Conservation (phyloP, 1,140 invertebrate genomes). For the Hermatobates lingyangjiaoensis region DNA sequence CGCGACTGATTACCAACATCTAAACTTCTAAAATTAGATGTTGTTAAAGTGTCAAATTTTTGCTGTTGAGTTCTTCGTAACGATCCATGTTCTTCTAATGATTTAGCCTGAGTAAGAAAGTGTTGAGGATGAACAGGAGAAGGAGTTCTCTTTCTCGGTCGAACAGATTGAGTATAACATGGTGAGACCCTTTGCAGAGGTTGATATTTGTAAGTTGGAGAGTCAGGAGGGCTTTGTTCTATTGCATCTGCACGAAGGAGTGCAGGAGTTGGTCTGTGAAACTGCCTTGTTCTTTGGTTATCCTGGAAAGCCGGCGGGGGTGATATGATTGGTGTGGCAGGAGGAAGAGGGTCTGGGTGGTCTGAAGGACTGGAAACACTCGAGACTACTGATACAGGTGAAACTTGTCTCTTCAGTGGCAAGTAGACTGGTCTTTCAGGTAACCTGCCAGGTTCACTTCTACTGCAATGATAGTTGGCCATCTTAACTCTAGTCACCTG, state of each 20-base stretch:
- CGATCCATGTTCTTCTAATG: constrained; percentile 31
- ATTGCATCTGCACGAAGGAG: constrained; percentile 21
- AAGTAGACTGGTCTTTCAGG: constrained; percentile 26
- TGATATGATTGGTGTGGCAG: constrained; percentile 36
- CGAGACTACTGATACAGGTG: constrained; percentile 14
- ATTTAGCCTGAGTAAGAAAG: constrained; percentile 32
- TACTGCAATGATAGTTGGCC: constrained; percentile 33
- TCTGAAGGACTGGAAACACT: constrained; percentile 20
- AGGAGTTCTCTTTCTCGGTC: constrained; percentile 16
- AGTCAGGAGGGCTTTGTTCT: constrained; percentile 28
- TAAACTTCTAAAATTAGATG: constrained; percentile 34
- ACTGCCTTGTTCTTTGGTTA: constrained; percentile 12
- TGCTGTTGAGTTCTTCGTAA: constrained; percentile 30
- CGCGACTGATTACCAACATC: no score
- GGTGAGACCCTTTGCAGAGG: constrained; percentile 6
- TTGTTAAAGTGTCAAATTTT: constrained; percentile 33
- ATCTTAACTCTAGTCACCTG: constrained; percentile 26
- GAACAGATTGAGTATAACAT: background rate
- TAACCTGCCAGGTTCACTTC: constrained; percentile 31
- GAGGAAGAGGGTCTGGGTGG: constrained; percentile 29
- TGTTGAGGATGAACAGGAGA: constrained; percentile 21
- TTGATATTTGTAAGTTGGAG: constrained; percentile 18
- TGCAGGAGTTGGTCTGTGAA: background rate
- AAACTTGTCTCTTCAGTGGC: constrained; percentile 18
- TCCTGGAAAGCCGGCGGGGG: constrained; percentile 39